Evolutionary conservation across 2,113 vertebrate species (phyloP), one percentile per base, ranked within the genome.

Genomic region (Electrona antarctica): DNA sequence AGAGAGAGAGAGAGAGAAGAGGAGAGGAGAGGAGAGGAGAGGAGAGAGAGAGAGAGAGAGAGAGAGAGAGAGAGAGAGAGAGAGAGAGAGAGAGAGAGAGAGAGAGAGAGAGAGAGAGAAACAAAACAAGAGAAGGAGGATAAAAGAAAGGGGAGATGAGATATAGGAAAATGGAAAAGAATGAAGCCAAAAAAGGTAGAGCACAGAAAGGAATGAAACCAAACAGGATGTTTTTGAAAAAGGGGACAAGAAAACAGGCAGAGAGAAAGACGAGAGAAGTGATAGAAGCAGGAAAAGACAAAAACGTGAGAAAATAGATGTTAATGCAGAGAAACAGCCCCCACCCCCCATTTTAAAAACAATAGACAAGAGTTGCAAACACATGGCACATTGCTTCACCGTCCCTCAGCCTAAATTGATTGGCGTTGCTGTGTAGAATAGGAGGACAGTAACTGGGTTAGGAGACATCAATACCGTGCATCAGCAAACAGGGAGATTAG

Each of bases 261-360:
- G n/a, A 29, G 47, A 74, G 56, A 46, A 67, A 3, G 14, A 48
- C 57, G 33, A 45, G 0, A 61, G 54, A 33, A 74, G 75, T 76
- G 76, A 83, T 81, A 54, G 76, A 81, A 78, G 74, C 81, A 90
- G 89, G 74, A 48, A 82, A 66, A 69, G 67, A 21, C n/a, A 62
- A 63, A 65, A 79, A 80, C 83, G 85, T 90, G 84, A 90, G 83
- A 88, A 83, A 89, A 73, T 21, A 92, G 71, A 60, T 60, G 75
- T 96, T 95, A 95, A 74, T 66, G 49, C 78, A 77, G 70, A 82
- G 21, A 47, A 15, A 52, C 73, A 77, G 67, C 56, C 64, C 8
- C 7, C 48, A 70, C 61, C 59, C 71, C 45, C 50, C 21, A 0
- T 6, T 76, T 74, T 64, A 13, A 71, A 77, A 64, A 81, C 78